Percentiles rank a stretch among this genome's conserved stretches.
phyloP scores from a whole-genome alignment of 2,113 vertebrate genomes.

The Sturnira hondurensis region DNA sequence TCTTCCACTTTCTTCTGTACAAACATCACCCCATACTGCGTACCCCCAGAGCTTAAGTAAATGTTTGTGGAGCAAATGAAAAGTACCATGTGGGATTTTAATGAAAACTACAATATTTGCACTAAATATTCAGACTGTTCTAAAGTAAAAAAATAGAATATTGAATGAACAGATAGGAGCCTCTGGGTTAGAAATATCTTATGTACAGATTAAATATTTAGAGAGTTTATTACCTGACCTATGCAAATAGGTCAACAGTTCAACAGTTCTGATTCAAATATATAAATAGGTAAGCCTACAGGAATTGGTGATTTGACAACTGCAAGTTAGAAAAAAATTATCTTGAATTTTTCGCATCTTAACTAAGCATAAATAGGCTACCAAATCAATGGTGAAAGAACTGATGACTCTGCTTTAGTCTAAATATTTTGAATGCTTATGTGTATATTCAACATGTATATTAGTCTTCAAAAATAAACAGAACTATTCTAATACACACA shows the following conservation, averaged over 20 bases:
- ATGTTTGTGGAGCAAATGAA: not conserved
- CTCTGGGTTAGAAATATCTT: not conserved
- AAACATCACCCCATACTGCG: not conserved
- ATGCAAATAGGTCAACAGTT: not conserved
- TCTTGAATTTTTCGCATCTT: not conserved
- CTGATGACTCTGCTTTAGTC: not conserved
- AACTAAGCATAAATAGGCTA: not conserved
- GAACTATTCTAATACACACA: not conserved
- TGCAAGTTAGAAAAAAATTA: not conserved
- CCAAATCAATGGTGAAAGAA: not conserved
- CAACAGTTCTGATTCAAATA: not conserved
- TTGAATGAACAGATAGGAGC: not conserved
- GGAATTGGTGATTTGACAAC: not conserved
- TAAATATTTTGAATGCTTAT: not conserved
- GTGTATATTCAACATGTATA: not conserved
- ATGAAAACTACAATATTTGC: not conserved
- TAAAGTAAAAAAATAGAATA: slow-evolving; percentile 17
- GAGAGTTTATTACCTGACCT: not conserved
- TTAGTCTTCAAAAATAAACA: not conserved
- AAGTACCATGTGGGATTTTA: not conserved
- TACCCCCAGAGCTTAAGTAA: not conserved
- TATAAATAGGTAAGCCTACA: not conserved
- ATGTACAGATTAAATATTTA: slow-evolving; percentile 18
- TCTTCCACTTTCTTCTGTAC: not conserved
- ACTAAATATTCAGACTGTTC: not conserved